phyloP scores from a whole-genome alignment of 2,113 vertebrate species.

The Cavia aperea region DNA sequence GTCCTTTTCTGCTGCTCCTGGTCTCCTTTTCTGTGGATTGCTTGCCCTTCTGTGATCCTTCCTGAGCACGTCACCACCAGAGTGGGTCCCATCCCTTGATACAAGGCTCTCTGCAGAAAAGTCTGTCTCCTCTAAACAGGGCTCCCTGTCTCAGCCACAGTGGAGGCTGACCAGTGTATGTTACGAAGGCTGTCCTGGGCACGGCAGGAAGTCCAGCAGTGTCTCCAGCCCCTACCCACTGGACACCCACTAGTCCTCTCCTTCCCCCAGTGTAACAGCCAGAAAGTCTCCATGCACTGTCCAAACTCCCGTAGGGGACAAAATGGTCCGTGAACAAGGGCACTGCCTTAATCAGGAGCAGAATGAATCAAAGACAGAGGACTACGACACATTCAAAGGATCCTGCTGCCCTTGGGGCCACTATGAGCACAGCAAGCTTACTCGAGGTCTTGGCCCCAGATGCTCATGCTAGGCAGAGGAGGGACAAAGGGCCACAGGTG shows the following conservation, averaged over 20 bases:
- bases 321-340: background rate
- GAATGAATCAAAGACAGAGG: background rate
- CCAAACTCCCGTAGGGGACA: background rate
- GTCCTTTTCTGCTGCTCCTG: background rate
- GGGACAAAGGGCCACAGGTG: background rate
- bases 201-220: background rate
- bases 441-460: background rate
- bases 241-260: background rate
- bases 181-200: background rate
- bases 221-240: background rate
- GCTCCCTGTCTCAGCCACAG: background rate
- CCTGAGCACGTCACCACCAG: background rate
- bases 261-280: background rate
- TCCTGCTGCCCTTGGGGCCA: background rate
- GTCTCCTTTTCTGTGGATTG: background rate
- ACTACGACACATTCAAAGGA: background rate
- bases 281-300: background rate
- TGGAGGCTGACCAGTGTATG: background rate
- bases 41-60: background rate
- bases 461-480: accelerated
- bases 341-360: background rate
- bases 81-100: background rate
- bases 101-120: background rate
- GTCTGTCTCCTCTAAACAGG: background rate
- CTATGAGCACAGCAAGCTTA: background rate